Conservation (phyloP, 2,797 vertebrate genomes). For the Rhinoraja longicauda region DNA sequence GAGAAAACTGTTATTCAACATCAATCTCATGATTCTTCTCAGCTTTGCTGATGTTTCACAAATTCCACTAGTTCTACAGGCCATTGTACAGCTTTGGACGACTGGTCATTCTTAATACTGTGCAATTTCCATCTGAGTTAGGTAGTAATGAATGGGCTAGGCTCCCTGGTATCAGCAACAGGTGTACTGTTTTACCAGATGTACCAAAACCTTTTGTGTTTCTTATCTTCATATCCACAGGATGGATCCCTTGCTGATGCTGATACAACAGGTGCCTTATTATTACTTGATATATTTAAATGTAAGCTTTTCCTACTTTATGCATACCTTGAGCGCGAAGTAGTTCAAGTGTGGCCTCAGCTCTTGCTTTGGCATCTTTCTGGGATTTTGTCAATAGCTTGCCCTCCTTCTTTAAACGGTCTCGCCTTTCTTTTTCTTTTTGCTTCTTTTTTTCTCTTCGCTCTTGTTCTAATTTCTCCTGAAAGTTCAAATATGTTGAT, state of each 20-base stretch:
- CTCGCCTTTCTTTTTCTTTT: conserved; percentile 95
- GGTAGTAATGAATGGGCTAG: neutral
- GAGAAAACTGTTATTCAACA: neutral
- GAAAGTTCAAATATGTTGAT: neutral
- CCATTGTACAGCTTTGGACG: neutral
- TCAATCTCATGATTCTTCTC: neutral
- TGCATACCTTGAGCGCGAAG: conserved; percentile 87
- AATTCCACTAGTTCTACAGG: neutral
- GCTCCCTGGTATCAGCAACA: neutral
- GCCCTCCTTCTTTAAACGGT: conserved; percentile 92
- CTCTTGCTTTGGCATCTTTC: conserved; percentile 80
- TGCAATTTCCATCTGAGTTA: neutral
- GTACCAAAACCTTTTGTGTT: neutral
- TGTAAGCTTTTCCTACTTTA: neutral
- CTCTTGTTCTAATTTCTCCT: conserved; percentile 87
- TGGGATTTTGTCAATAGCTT: conserved; percentile 89
- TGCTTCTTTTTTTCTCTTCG: conserved; percentile 91
- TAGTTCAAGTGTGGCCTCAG: conserved; percentile 78
- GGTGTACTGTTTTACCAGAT: neutral
- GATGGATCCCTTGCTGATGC: too few relatives aligned
- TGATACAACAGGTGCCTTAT: neutral
- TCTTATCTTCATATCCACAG: neutral
- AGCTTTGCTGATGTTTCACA: neutral
- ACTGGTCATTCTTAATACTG: neutral
- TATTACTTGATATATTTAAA: neutral